Base-by-base conservation (phyloP, 2,888 invertebrate species). In the Zygogramma bicolorata region DNA sequence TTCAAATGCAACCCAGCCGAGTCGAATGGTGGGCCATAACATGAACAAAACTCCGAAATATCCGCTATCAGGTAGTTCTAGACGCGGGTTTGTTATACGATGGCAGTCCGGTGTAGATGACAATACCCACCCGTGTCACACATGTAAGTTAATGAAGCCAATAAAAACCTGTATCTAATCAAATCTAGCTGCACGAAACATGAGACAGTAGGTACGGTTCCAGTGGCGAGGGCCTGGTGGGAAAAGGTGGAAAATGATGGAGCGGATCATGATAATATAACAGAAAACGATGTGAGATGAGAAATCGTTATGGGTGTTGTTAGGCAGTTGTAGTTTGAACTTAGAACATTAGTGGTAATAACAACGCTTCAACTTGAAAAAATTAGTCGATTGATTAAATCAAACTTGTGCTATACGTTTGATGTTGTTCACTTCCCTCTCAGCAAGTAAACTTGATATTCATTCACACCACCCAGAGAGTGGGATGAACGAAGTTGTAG, bases 151-250 rank as follows among this genome's bases (percentile, higher is more conserved):
- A 76, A 77, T 76, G 76, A 77, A 75, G 71, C 74, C 75, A 71
- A 76, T 77, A 77, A 77, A 77, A 77, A 77, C 77, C 77, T 65
- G 77, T 71, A 77, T 76, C 76, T 76, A 77, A 77, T 76, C 76
- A 73, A 76, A 77, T 77, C 75, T 76, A 73, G 68, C 62, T 60
- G 65, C 42, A 57, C 65, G 68, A 67, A 73, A 73, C 68, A 70
- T 40, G 67, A 57, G 63, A 73, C 67, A 59, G 63, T 68, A 65
- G 73, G 70, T 70, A 67, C n/a, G 53, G 53, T 25, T 42, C 42
- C 68, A 53, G 29, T 22, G 29, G 53, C 69, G 65, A 57, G 61
- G 58, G 59, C 60, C n/a, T 38, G 7, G 18, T 3, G 3, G 38
- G 27, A 25, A 34, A 34, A 40, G n/a, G 29, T 18, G 8, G 6